Conservation (phyloP, 2,888 invertebrate species). For the Ferrisia virgata region DNA sequence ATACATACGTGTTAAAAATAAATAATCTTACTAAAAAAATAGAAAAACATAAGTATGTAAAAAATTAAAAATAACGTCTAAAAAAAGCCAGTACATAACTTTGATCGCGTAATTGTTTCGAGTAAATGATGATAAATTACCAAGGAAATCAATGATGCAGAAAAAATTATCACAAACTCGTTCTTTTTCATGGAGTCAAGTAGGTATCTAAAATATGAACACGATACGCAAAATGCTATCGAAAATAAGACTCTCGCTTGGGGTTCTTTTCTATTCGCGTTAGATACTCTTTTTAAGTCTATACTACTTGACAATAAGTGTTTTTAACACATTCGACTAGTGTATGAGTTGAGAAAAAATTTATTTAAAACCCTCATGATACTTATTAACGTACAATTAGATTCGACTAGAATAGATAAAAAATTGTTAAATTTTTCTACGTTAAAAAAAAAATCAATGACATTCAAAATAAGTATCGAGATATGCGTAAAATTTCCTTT, state of each 20-base stretch:
- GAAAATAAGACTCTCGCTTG: neutral
- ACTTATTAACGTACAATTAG: neutral
- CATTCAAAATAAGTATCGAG: neutral
- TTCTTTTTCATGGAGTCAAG: neutral
- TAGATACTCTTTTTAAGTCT: neutral
- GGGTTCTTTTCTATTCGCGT: neutral
- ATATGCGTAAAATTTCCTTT: neutral
- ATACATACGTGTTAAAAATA: neutral
- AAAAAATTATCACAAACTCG: neutral
- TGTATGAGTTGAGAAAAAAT: neutral
- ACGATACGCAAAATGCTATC: neutral
- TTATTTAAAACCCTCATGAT: neutral
- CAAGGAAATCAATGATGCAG: neutral
- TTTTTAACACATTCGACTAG: neutral
- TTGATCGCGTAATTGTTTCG: slow-evolving; percentile 26
- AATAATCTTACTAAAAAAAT: neutral
- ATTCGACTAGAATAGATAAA: neutral
- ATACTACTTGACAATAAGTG: neutral
- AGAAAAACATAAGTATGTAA: neutral
- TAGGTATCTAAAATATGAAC: neutral
- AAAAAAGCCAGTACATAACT: slow-evolving; percentile 23
- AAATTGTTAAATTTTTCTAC: neutral
- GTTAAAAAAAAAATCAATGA: neutral
- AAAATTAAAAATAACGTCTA: neutral
- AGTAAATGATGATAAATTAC: neutral